A percentile compares a stretch with the other conserved stretches of the same genome.
Conservation (phyloP, 1,140 invertebrate species). For the Oncopeltus fasciatus region DNA sequence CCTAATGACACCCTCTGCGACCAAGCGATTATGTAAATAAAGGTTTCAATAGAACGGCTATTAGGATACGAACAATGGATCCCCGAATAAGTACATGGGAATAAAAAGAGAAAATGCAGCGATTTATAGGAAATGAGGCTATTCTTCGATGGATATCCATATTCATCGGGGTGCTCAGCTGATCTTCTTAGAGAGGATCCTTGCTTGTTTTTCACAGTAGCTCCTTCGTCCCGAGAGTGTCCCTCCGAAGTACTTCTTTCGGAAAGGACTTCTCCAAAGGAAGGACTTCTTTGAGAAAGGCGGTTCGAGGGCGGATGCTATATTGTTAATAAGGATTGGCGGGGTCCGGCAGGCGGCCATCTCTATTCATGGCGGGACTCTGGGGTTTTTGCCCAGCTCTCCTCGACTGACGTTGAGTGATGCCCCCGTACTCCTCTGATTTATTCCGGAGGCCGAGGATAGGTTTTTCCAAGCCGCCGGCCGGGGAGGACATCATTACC, state of each 20-base stretch:
- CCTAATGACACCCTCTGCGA: too few relatives aligned
- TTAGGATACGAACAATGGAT: not conserved
- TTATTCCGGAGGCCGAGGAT: slow-evolving; percentile 10
- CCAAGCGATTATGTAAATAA: too few relatives aligned
- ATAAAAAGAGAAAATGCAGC: not conserved
- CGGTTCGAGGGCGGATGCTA: not conserved
- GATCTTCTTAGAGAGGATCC: not conserved
- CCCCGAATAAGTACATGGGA: not conserved
- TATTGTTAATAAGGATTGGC: slow-evolving; percentile 1
- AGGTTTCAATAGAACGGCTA: too few relatives aligned
- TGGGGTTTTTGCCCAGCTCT: not conserved
- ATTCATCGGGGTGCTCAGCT: not conserved
- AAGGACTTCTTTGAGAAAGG: not conserved
- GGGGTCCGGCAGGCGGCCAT: not conserved
- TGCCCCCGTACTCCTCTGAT: slow-evolving; percentile 5
- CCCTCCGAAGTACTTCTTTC: too few relatives aligned
- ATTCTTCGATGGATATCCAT: not conserved
- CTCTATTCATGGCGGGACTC: slow-evolving; percentile 6
- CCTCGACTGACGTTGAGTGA: slow-evolving; percentile 12
- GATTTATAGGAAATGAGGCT: not conserved
- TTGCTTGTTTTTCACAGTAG: not conserved
- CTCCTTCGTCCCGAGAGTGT: not conserved
- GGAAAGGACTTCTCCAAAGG: not conserved
- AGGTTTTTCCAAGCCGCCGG: too few relatives aligned
- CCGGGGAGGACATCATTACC: slow-evolving; percentile 13